Evolutionary conservation across 2,797 vertebrate genomes (phyloP).

Genomic region (Chrosomus eos): DNA sequence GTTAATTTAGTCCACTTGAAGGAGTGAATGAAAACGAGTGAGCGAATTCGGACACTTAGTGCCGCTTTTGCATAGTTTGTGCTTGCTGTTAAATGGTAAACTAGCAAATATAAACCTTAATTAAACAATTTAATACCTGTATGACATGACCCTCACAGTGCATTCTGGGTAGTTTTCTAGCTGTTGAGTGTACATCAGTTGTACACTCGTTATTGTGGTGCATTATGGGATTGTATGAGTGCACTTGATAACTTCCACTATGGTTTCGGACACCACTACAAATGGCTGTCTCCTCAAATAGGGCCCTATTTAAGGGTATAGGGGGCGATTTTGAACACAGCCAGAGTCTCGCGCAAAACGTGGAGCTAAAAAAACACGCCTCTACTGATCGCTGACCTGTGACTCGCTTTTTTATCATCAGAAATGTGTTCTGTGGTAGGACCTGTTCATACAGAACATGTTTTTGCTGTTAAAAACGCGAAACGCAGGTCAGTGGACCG

Average conservation of each 20-base stretch:
- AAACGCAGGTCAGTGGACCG: too few relatives aligned
- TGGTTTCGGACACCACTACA: neutral
- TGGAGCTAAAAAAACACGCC: neutral
- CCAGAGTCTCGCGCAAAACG: too few relatives aligned
- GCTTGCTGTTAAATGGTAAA: neutral
- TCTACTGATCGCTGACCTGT: neutral
- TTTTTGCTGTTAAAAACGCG: too few relatives aligned
- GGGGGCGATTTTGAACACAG: neutral
- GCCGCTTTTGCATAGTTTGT: neutral
- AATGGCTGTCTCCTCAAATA: neutral
- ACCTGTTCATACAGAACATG: too few relatives aligned
- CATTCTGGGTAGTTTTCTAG: neutral
- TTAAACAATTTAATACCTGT: neutral
- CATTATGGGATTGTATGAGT: too few relatives aligned
- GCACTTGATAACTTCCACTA: neutral
- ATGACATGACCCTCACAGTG: neutral
- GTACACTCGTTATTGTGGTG: neutral
- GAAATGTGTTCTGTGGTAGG: too few relatives aligned
- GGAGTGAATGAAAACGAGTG: neutral
- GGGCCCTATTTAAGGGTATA: neutral
- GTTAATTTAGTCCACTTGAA: neutral
- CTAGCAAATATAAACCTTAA: neutral
- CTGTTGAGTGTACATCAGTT: neutral
- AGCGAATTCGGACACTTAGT: neutral
- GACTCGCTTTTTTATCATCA: too few relatives aligned